Base-by-base conservation (phyloP, 2,113 vertebrate genomes). In the Siphamia tubifer region DNA sequence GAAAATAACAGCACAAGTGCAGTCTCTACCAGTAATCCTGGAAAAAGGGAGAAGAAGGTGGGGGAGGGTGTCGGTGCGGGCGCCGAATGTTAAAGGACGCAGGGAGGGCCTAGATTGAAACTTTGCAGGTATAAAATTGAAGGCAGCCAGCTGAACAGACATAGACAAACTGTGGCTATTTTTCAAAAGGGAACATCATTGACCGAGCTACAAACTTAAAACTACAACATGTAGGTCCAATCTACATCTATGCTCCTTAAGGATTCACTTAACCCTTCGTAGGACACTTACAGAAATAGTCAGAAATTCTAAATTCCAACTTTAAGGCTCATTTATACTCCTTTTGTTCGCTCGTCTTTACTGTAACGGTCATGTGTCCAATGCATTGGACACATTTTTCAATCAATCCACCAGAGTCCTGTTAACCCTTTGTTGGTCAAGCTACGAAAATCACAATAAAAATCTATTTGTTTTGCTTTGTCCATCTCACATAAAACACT, bases 71-170 rank as follows among this genome's bases (percentile, higher is more conserved):
- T 20, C 31, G 66, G 70, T 47, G 81, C 20, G 52, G 84, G 60
- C 74, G 77, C 76, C 74, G 55, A 86, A 87, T 92, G 87, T 87
- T 90, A 90, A 91, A 90, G 85, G 86, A 91, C 79, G 77, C 74
- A 73, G 68, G 75, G 83, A 84, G 79, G 74, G 80, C 77, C 74
- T 66, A 92, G 87, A 92, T 93, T 91, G 90, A 91, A 92, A 92
- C 79, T 92, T 92, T 88, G 87, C 88, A 90, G 91, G 91, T 92
- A 92, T 92, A 91, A 93, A 92, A 92, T 92, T 92, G 91, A 92
- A 92, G 80, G 90, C 91, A 92, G 89, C 90, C 89, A 91, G 77
- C 90, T 89, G 91, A 92, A 87, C 74, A 90, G 82, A 82, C 79
- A 61, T 45, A 68, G 84, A 80, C 64, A 87, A 83, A 88, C 74